Conservation (phyloP, 2,888 invertebrate genomes). For the Cantharis lateralis region DNA sequence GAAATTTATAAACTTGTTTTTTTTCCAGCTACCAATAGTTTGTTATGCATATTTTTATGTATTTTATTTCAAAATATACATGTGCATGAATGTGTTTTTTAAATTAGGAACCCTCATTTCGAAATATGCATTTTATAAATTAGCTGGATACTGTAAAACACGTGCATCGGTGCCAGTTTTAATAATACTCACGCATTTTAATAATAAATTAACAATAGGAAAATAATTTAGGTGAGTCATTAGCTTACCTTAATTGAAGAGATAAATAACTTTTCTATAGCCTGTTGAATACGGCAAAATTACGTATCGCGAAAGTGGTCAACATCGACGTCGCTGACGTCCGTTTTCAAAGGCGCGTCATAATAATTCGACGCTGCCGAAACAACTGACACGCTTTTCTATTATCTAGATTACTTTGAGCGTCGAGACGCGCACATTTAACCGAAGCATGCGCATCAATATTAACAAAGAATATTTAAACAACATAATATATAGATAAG, state of each 20-base stretch:
- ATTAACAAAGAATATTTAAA: neutral
- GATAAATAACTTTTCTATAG: neutral
- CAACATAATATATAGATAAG: neutral
- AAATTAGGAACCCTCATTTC: no score
- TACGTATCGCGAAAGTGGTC: slow-evolving; percentile 68
- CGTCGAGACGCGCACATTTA: slow-evolving; percentile 26
- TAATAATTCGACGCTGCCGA: slow-evolving; percentile 27
- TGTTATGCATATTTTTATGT: no score
- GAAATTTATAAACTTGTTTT: neutral
- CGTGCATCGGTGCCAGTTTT: neutral
- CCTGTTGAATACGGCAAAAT: neutral
- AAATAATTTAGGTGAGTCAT: neutral
- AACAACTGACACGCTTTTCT: slow-evolving; percentile 28
- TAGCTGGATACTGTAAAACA: neutral
- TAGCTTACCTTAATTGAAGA: neutral
- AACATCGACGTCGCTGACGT: slow-evolving; percentile 56
- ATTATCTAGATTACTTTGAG: slow-evolving; percentile 26
- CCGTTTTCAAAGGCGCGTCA: slow-evolving; percentile 29
- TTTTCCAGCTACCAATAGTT: neutral
- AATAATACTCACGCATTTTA: neutral
- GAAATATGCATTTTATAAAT: neutral
- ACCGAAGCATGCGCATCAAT: slow-evolving; percentile 17
- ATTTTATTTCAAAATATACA: no score
- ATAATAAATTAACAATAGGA: neutral
- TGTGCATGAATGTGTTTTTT: no score